Evolutionary conservation across 2,888 invertebrate genomes (phyloP).

Genomic region (Neoaliturus tenellus): DNA sequence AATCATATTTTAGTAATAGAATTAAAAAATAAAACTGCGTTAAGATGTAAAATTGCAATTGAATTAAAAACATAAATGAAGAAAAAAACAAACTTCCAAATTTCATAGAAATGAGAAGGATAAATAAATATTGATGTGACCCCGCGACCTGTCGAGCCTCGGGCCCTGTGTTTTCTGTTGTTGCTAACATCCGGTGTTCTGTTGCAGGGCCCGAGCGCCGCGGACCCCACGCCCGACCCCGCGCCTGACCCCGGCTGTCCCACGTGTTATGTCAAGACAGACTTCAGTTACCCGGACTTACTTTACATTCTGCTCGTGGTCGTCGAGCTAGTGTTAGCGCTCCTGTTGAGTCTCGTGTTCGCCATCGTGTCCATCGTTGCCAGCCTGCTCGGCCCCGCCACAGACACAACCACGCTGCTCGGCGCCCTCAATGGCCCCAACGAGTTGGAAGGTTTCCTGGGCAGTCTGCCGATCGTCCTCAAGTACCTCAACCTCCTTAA

Average conservation of each 20-base stretch:
- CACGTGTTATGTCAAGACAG: neutral
- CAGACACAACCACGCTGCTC: constrained; percentile 29
- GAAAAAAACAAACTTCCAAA: too few relatives aligned
- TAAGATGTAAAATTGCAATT: too few relatives aligned
- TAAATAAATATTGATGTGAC: too few relatives aligned
- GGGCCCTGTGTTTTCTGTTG: constrained; percentile 11
- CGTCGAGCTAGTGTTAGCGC: neutral
- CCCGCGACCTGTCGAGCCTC: too few relatives aligned
- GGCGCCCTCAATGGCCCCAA: constrained; percentile 24
- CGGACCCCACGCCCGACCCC: neutral
- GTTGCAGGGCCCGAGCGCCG: constrained; percentile 39
- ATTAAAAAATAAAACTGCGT: too few relatives aligned
- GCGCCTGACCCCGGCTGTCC: neutral
- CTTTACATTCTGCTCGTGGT: neutral
- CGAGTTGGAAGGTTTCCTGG: neutral
- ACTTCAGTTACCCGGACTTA: neutral
- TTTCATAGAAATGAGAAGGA: too few relatives aligned
- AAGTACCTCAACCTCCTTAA: constrained; percentile 34
- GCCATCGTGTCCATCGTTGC: constrained; percentile 12
- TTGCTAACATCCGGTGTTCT: constrained; percentile 1
- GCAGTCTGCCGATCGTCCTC: constrained; percentile 20
- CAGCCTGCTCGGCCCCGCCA: constrained; percentile 11
- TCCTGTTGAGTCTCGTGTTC: neutral
- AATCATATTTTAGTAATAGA: too few relatives aligned
- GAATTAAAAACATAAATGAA: too few relatives aligned